Evolutionary conservation across 92 coral and sea anemone species (phyloP), one percentile per base, ranked within the genome.

Genomic region (Porites evermanni): DNA sequence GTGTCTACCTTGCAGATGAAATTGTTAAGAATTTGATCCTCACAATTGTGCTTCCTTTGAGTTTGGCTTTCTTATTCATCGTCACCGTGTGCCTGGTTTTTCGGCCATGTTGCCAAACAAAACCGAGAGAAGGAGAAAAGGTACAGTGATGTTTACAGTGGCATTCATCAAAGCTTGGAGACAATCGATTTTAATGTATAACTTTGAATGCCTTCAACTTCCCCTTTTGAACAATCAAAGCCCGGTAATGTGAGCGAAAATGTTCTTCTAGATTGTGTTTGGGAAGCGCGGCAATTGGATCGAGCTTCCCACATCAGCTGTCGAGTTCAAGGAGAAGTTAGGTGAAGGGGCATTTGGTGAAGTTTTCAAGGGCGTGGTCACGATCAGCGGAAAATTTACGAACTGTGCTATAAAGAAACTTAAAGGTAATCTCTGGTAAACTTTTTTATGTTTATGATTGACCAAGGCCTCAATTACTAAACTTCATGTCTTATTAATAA

Each of bases 321-420:
- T 78, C 64, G 19, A 12, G 82, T 6, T 38, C 44, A 38, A 38
- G 44, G 44, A 38, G 44, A 38, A 38, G 44, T 38, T 38, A 38
- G 44, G 44, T 38, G 44, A 38, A 4, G 44, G 44, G 44, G 44
- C 44, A 38, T 38, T 38, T 38, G 44, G 44, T 0, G 82, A 78
- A 64, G 82, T 29, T 7, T 78, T 17, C 53, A 78, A 61, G 66
- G 82, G 71, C 2, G 6, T 8, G 70, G 71, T 78, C 6, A 26
- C 17, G 32, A 63, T 63, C 8, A 70, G 50, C n/a, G 24, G 70
- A 44, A 0, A 64, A 64, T 1, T 38, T 4, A 78, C 1, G 20
- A 4, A 0, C 6, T 78, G 82, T 32, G 82, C 82, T 18, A 54
- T 78, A 32, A 78, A 78, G 50, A 78, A n/a, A 5, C 58, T 78